Conservation (phyloP, 2,113 vertebrate species). For the Chunga burmeisteri region DNA sequence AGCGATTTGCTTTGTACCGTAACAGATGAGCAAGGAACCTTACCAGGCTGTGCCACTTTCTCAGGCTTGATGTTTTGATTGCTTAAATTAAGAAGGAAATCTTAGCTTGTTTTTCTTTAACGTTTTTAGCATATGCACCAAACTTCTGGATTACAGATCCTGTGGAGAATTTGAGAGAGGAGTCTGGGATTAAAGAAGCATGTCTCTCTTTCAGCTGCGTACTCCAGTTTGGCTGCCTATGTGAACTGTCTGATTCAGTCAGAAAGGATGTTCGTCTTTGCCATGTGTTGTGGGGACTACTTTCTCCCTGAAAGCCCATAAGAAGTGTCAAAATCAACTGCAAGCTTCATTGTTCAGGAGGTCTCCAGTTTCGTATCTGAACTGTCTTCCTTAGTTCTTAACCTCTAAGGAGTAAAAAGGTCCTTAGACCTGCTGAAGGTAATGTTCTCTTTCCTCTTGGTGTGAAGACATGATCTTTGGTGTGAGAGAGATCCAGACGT, state of each 20-base stretch:
- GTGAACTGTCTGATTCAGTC: background rate
- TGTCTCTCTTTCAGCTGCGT: background rate
- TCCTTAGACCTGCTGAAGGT: slow-evolving; percentile 7
- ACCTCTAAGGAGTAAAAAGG: background rate
- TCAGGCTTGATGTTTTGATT: background rate
- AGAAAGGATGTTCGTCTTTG: slow-evolving; percentile 22
- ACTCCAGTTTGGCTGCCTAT: background rate
- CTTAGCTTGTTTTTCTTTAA: slow-evolving; percentile 27
- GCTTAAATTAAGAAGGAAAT: background rate
- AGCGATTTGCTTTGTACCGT: background rate
- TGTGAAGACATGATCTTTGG: background rate
- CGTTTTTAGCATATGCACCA: background rate
- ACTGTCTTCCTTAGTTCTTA: slow-evolving; percentile 8
- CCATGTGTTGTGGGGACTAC: background rate
- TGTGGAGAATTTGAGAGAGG: background rate
- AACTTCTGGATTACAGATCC: slow-evolving; percentile 12
- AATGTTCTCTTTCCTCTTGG: background rate
- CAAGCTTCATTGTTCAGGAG: background rate
- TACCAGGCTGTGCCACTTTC: background rate
- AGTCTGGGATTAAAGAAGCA: slow-evolving; percentile 1
- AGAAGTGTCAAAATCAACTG: background rate
- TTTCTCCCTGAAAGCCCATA: background rate
- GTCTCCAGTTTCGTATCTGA: background rate
- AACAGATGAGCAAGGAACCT: background rate
- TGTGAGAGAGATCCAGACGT: background rate